phyloP scores from a whole-genome alignment of 1,140 invertebrate species.

The Microplitis mediator region DNA sequence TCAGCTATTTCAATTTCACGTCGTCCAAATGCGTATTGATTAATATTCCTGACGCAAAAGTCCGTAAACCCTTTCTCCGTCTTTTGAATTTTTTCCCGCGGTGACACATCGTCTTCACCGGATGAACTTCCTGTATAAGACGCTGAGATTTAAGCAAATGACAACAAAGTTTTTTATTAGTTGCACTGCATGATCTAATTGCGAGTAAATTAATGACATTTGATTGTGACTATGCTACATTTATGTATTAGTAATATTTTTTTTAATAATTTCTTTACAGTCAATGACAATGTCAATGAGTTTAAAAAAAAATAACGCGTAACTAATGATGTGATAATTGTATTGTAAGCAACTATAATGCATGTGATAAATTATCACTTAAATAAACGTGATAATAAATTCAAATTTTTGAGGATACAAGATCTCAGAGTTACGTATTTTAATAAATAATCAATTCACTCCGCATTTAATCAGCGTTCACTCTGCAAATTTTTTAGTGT shows the following conservation, averaged over 20 bases:
- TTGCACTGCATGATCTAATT: constrained; percentile 35
- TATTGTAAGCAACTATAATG: constrained; percentile 1
- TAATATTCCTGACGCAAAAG: constrained; percentile 91
- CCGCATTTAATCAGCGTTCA: too few species aligned
- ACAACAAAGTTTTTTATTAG: constrained; percentile 44
- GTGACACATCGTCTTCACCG: constrained; percentile 83
- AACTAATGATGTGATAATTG: neutral
- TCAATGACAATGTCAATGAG: neutral
- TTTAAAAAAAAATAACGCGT: neutral
- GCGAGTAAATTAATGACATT: constrained; percentile 4
- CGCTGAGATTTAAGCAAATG: constrained; percentile 62
- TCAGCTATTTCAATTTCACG: constrained; percentile 98
- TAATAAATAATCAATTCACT: too few species aligned
- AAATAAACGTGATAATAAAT: too few species aligned
- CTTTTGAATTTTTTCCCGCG: constrained; percentile 85
- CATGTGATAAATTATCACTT: neutral
- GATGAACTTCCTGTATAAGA: constrained; percentile 89
- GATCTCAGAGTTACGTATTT: too few species aligned
- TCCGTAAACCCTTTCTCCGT: constrained; percentile 80
- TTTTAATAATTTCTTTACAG: too few species aligned
- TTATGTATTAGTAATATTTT: neutral
- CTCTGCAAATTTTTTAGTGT: too few species aligned
- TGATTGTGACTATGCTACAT: neutral
- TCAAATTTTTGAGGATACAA: too few species aligned
- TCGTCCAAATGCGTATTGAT: constrained; percentile 90